Evolutionary conservation across 2,888 invertebrate species (phyloP), one percentile per base, ranked within the genome.

Genomic region (Chymomyza amoena): DNA sequence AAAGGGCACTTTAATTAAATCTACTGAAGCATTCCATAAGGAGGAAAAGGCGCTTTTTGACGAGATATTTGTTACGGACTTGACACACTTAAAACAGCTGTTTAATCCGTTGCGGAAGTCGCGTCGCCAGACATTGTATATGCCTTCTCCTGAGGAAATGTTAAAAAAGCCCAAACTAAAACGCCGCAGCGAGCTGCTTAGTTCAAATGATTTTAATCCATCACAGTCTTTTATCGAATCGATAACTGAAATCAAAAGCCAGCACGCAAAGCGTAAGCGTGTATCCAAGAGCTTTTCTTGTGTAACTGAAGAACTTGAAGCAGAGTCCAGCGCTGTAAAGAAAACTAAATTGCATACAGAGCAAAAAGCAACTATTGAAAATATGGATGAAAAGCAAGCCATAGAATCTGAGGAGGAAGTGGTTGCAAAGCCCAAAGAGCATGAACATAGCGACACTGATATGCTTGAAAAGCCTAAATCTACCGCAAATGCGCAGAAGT

Each of bases 151-250:
- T 16, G 69, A 66, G 0, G 78, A 79, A 7, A 9, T 68, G 39
- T 28, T 64, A 4, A 75, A 69, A 15, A 63, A 75, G 5, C 57
- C 65, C 1, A 79, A 81, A 25, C 20, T 76, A 0, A 79, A 76
- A 36, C 77, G 84, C 3, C 80, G 80, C 64, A 86, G 84, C n/a
- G 74, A 75, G 6, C 70, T 75, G 2, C 66, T 32, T 7, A 16
- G 62, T 6, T 74, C 61, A 25, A 72, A 64, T 18, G 81, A 75
- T n/a, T 77, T 79, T 0, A 79, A 81, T 50, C 89, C 90, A 5
- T 90, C 90, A 0, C 87, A 89, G 52, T 90, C 90, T 1, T 89
- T 90, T 52, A 79, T 89, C n/a, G 89, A 90, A 64, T 83, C 78
- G 25, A 45, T 90, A 13, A 77, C 76, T 54, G 76, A 83, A n/a